Conservation (phyloP, 2,797 vertebrate species). For the Limnodromus scolopaceus region DNA sequence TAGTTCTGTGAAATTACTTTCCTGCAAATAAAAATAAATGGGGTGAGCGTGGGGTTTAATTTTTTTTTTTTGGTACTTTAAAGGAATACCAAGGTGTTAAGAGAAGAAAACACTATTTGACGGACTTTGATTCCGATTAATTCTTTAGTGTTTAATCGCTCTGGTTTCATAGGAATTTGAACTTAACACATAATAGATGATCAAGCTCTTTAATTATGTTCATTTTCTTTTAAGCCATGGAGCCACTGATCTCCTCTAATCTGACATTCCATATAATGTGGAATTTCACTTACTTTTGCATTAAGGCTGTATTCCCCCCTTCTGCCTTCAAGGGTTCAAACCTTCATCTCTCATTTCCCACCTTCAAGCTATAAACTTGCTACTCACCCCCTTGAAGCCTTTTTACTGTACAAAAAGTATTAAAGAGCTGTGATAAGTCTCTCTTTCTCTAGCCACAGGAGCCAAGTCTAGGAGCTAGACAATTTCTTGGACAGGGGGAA, state of each 20-base stretch:
- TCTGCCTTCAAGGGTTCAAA: slow-evolving; percentile 31
- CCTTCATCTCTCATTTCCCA: slow-evolving; percentile 41
- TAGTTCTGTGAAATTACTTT: slow-evolving; percentile 33
- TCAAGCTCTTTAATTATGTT: slow-evolving; percentile 61
- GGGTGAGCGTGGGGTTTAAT: background rate
- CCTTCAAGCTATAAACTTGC: slow-evolving; percentile 16
- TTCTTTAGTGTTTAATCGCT: slow-evolving; percentile 54
- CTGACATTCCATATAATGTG: slow-evolving; percentile 56
- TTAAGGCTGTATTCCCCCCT: slow-evolving; percentile 26
- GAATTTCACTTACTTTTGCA: slow-evolving; percentile 64
- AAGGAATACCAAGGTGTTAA: slow-evolving; percentile 35
- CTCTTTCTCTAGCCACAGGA: background rate
- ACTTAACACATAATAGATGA: slow-evolving; percentile 26
- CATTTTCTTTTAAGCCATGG: slow-evolving; percentile 44
- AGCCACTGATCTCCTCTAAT: slow-evolving; percentile 47
- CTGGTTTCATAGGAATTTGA: slow-evolving; percentile 40
- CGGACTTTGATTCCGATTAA: slow-evolving; percentile 52
- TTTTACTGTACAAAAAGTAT: slow-evolving; percentile 36
- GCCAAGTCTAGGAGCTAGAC: background rate
- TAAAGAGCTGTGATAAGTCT: background rate
- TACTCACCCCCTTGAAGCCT: slow-evolving; percentile 18
- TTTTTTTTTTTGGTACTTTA: background rate
- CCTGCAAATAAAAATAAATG: background rate
- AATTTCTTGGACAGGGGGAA: background rate
- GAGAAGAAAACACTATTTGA: slow-evolving; percentile 24